A percentile compares a stretch with the other conserved stretches of the same genome.
Conservation (phyloP, 2,888 invertebrate species). For the Tolmerus cingulatus region DNA sequence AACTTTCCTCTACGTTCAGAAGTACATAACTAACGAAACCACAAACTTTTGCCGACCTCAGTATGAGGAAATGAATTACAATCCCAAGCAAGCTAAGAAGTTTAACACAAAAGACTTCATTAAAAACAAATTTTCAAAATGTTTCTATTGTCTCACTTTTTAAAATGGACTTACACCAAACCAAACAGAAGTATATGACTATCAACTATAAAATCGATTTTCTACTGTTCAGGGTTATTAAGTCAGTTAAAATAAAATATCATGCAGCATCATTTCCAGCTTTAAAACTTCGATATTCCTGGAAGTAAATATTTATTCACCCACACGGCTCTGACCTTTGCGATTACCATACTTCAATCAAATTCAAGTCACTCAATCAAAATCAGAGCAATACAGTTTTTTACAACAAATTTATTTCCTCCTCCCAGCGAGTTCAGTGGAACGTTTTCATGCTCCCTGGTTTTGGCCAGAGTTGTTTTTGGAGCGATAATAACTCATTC, state of each 20-base stretch:
- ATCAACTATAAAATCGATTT: neutral
- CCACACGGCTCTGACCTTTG: neutral
- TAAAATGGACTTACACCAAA: no score
- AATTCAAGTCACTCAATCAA: neutral
- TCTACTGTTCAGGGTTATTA: neutral
- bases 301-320: neutral
- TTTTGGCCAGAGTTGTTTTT: neutral
- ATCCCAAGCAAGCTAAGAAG: no score
- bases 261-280: neutral
- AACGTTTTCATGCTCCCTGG: neutral
- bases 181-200: no score
- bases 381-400: neutral
- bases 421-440: neutral
- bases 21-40: no score
- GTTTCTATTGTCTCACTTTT: no score
- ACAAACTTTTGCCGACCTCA: no score
- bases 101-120: no score
- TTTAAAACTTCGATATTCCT: neutral
- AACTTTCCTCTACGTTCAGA: no score
- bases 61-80: no score
- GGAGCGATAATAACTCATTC: neutral
- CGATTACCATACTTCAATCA: neutral
- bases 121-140: no score
- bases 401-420: neutral
- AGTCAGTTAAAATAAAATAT: neutral